Evolutionary conservation across 2,113 vertebrate genomes (phyloP).

Genomic region (Anas platyrhynchos): DNA sequence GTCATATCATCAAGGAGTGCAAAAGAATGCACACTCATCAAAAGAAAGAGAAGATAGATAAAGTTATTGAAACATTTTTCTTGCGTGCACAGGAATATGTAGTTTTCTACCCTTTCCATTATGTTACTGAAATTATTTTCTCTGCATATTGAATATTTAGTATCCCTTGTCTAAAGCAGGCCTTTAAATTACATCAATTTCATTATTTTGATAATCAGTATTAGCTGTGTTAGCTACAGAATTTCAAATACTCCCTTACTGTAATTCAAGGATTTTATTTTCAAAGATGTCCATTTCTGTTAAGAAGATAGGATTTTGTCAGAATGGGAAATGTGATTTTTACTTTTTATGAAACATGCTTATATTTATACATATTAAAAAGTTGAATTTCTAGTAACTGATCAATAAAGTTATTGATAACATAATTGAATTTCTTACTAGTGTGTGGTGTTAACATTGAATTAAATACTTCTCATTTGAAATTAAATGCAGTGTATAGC

Average conservation of each 20-base stretch:
- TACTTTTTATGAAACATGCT: neutral
- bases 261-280: neutral
- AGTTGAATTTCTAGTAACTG: neutral
- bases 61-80: neutral
- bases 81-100: neutral
- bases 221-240: neutral
- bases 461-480: neutral
- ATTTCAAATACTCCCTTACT: neutral
- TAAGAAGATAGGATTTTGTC: neutral
- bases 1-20: slow-evolving; percentile 3
- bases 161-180: neutral
- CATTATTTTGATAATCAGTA: neutral
- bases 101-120: neutral
- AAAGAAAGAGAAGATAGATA: slow-evolving; percentile 3
- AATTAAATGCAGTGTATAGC: neutral
- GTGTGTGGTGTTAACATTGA: neutral
- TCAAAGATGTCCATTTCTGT: neutral
- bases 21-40: neutral
- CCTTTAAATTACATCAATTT: neutral
- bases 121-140: neutral
- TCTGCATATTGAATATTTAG: slow-evolving; percentile 8
- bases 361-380: neutral
- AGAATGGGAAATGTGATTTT: neutral
- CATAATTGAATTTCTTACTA: neutral
- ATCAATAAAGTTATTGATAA: neutral